phyloP scores from a whole-genome alignment of 2,797 vertebrate species.

The Oreochromis grahami region DNA sequence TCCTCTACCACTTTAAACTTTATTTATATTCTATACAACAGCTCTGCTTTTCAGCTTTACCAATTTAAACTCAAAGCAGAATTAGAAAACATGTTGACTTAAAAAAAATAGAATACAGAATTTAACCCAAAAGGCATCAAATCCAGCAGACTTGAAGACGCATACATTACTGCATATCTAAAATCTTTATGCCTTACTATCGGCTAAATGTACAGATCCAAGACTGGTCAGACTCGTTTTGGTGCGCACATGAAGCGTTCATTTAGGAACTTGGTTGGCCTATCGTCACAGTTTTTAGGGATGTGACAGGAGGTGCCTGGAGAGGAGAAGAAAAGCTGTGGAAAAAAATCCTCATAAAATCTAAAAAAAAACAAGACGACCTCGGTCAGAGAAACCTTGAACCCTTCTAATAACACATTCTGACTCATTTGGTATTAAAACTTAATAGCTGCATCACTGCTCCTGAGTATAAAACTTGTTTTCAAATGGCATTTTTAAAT shows the following conservation, averaged over 20 bases:
- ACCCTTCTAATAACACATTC: background rate
- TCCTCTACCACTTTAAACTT: background rate
- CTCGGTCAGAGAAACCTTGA: background rate
- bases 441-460: background rate
- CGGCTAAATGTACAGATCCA: background rate
- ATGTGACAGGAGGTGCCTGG: background rate
- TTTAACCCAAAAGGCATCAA: background rate
- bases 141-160: background rate
- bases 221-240: constrained; percentile 1
- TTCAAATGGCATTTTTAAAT: background rate
- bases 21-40: background rate
- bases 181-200: background rate
- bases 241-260: constrained; percentile 11
- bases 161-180: background rate
- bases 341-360: background rate
- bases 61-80: background rate
- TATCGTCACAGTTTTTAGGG: background rate
- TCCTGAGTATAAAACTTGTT: background rate
- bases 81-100: background rate
- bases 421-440: background rate
- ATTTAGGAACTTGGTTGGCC: constrained; percentile 35
- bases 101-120: background rate
- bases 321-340: background rate
- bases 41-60: background rate
- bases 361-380: background rate